Percentiles rank a stretch among this genome's conserved stretches.
These are phyloP conservation scores for Gallinago nigripennis DNA, from an alignment of 2,797 vertebrate genomes.

Conservation along the genomic window DNA sequence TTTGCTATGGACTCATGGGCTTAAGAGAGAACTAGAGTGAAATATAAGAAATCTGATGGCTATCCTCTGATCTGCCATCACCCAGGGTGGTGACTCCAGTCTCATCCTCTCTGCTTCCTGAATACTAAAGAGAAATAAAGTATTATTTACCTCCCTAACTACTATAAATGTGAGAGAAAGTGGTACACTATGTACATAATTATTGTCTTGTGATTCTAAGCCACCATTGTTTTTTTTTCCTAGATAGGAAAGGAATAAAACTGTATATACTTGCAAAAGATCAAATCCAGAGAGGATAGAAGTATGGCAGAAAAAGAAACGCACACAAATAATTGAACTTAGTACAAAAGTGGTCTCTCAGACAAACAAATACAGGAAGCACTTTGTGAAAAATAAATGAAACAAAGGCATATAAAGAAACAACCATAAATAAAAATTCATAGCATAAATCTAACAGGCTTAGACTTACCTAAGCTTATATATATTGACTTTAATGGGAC, in stretches of 20 bases:
- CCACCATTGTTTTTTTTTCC: neutral
- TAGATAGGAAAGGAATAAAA: neutral
- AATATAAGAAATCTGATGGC: neutral
- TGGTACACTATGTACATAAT: neutral
- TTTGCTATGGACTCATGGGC: neutral
- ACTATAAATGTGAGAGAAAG: neutral
- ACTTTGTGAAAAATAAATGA: conserved; percentile 36
- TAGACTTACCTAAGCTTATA: neutral
- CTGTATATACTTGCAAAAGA: neutral
- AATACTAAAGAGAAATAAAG: neutral
- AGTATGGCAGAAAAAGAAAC: conserved; percentile 8
- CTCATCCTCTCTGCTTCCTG: neutral
- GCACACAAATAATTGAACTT: neutral
- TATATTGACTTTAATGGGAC: neutral
- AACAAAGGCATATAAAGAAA: neutral
- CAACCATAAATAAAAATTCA: neutral
- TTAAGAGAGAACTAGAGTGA: neutral
- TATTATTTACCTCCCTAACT: neutral
- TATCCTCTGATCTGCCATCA: neutral
- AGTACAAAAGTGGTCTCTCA: neutral
- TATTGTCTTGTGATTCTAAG: neutral
- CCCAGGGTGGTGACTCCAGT: accelerated
- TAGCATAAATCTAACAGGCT: neutral
- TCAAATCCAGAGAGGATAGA: neutral
- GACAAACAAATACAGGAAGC: neutral